Evolutionary conservation across 2,888 invertebrate species (phyloP).

Genomic region (Dione juno): DNA sequence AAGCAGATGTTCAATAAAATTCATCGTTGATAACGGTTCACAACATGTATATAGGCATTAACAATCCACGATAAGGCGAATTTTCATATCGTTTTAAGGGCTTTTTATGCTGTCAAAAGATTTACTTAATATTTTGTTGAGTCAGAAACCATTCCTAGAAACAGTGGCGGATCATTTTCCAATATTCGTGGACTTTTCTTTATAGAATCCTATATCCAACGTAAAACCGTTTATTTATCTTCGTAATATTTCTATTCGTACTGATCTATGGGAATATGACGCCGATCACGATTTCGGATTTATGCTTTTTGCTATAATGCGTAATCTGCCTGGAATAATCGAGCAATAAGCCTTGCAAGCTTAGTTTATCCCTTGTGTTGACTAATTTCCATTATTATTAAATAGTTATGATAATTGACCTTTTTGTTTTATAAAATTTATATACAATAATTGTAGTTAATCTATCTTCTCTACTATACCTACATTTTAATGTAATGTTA

Average conservation of each 20-base stretch:
- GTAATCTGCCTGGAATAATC: neutral
- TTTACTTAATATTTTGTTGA: slow-evolving; percentile 59
- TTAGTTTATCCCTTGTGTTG: neutral
- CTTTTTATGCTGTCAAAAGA: slow-evolving; percentile 53
- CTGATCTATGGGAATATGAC: slow-evolving; percentile 17
- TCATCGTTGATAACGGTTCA: slow-evolving; percentile 4
- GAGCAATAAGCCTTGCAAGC: neutral
- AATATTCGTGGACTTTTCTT: slow-evolving; percentile 64
- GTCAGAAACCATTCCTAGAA: slow-evolving; percentile 61
- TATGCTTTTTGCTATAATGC: neutral
- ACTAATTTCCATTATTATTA: neutral
- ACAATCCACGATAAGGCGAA: slow-evolving; percentile 36
- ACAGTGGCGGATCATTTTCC: slow-evolving; percentile 63
- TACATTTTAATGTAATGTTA: no score
- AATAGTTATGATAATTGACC: neutral
- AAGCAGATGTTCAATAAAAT: slow-evolving; percentile 24
- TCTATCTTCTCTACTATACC: no score
- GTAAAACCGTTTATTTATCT: slow-evolving; percentile 41
- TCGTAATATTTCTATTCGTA: slow-evolving; percentile 17
- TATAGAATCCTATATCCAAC: slow-evolving; percentile 52
- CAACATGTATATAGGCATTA: slow-evolving; percentile 11
- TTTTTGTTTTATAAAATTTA: neutral
- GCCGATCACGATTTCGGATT: slow-evolving; percentile 17
- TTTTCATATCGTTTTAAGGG: slow-evolving; percentile 56
- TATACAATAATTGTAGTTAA: no score